Evolutionary conservation across 2,797 vertebrate genomes (phyloP).

Genomic region (Micropoecilia bifurca): DNA sequence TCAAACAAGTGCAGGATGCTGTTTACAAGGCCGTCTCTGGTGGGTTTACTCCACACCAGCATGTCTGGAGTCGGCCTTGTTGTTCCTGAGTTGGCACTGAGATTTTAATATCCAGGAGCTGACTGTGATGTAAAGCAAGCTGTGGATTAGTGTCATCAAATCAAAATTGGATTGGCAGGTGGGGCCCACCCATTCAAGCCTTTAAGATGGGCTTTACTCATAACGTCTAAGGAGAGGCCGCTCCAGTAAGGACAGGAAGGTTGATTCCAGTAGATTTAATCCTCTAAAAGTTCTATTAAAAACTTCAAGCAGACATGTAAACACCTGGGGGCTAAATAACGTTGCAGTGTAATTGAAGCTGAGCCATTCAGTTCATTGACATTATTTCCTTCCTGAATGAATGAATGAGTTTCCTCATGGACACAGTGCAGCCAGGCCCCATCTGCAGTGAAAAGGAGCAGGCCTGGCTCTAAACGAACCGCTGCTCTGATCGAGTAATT

Average conservation of each 20-base stretch:
- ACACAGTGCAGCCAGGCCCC: conserved; percentile 47
- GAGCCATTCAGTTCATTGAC: conserved; percentile 1
- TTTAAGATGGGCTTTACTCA: conserved; percentile 74
- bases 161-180: conserved; percentile 76
- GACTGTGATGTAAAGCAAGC: conserved; percentile 46
- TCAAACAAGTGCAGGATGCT: neutral
- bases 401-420: conserved; percentile 44
- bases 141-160: conserved; percentile 71
- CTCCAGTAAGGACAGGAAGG: conserved; percentile 40
- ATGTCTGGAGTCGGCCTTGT: conserved; percentile 1
- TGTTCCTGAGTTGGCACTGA: conserved; percentile 49
- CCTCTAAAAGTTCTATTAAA: conserved; percentile 30
- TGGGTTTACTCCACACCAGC: neutral
- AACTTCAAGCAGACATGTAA: conserved; percentile 22
- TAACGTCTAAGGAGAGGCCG: conserved; percentile 30
- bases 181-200: conserved; percentile 62
- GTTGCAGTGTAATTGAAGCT: conserved; percentile 49
- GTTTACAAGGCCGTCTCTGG: neutral
- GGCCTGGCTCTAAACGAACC: conserved; percentile 69
- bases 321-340: conserved; percentile 10
- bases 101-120: conserved; percentile 22
- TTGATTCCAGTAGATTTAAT: conserved; percentile 57
- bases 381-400: conserved; percentile 55
- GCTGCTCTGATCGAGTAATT: conserved; percentile 76
- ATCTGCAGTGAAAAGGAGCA: conserved; percentile 64